These are phyloP conservation scores for Muntiacus reevesi DNA, from an alignment of 2,113 vertebrate species.

Conservation along the genomic window DNA sequence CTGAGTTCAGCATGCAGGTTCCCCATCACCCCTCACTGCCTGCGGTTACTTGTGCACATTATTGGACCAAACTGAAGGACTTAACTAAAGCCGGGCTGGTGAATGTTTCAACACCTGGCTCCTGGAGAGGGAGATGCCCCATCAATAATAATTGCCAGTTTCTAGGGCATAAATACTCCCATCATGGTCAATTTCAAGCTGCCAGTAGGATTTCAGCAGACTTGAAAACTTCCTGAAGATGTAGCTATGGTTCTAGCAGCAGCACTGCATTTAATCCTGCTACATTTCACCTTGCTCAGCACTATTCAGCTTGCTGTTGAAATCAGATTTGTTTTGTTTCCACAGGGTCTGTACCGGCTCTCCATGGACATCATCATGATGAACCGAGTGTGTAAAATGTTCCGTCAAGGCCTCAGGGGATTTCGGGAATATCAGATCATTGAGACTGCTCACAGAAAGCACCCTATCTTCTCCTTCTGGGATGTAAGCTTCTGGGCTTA, in stretches of 20 bases:
- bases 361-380: conserved; percentile 45
- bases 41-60: background rate
- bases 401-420: conserved; percentile 60
- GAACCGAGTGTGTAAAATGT: conserved; percentile 70
- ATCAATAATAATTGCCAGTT: background rate
- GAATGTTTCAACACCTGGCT: background rate
- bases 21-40: background rate
- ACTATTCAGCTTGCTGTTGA: background rate
- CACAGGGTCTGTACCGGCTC: conserved; percentile 64
- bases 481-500: conserved; percentile 58
- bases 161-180: background rate
- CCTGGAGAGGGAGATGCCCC: background rate
- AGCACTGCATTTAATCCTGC: background rate
- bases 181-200: background rate
- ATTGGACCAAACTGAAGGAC: background rate
- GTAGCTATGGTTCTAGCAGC: background rate
- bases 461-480: conserved; percentile 66
- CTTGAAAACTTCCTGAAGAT: background rate
- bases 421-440: conserved; percentile 68
- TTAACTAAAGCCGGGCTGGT: background rate
- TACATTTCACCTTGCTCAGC: background rate
- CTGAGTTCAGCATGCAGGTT: background rate
- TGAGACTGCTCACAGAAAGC: background rate
- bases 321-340: conserved; percentile 46
- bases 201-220: conserved; percentile 6